phyloP scores from a whole-genome alignment of 1,140 invertebrate genomes.

The Aplysia californica region DNA sequence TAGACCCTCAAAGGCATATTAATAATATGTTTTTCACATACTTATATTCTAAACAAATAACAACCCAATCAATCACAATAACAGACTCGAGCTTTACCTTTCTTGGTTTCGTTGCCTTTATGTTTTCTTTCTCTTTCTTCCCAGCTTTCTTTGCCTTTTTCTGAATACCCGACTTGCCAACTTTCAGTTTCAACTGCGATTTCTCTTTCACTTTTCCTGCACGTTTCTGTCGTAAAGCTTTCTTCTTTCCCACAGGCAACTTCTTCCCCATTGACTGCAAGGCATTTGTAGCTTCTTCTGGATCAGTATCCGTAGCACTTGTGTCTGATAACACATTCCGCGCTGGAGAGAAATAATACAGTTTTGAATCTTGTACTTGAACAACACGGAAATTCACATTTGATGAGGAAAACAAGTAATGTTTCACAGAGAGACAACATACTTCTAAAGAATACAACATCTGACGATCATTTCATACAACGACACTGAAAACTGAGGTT shows the following conservation, averaged over 20 bases:
- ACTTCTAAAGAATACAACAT: too few species aligned
- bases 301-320: conserved; percentile 62
- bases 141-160: conserved; percentile 48
- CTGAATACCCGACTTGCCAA: conserved; percentile 39
- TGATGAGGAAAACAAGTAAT: too few species aligned
- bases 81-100: conserved; percentile 28
- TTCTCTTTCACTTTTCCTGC: conserved; percentile 41
- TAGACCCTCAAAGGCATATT: too few species aligned
- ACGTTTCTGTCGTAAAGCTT: conserved; percentile 38
- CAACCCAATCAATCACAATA: too few species aligned
- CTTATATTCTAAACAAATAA: too few species aligned
- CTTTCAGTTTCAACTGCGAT: conserved; percentile 33
- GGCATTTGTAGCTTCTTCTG: conserved; percentile 54
- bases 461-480: too few species aligned
- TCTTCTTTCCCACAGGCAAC: conserved; percentile 37
- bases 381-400: too few species aligned
- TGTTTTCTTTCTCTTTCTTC: conserved; percentile 59
- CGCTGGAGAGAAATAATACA: conserved; percentile 14
- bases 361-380: too few species aligned
- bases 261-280: conserved; percentile 39
- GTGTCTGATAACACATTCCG: conserved; percentile 42
- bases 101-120: conserved; percentile 40
- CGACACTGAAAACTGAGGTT: too few species aligned
- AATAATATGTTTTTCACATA: too few species aligned
- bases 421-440: too few species aligned